Percentiles rank a stretch among this genome's conserved stretches.
These are phyloP conservation scores for Iselma pallidipennis DNA, from an alignment of 2,888 invertebrate genomes.

Conservation along the genomic window DNA sequence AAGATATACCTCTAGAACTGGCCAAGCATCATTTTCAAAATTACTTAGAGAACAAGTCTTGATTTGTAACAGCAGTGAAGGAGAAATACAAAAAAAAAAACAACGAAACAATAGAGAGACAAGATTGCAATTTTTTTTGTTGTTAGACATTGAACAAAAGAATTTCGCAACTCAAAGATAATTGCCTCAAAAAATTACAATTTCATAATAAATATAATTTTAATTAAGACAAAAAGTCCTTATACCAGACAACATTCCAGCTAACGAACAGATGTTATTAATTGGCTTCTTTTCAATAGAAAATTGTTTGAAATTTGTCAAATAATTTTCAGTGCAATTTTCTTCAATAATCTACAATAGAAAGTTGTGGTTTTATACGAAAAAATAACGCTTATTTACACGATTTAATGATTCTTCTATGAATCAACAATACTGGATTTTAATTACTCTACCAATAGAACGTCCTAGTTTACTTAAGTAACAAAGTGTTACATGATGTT, in stretches of 20 bases:
- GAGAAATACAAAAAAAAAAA: no score
- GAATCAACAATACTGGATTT: not conserved
- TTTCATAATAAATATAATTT: no score
- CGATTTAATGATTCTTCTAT: no score
- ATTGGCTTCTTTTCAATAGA: no score
- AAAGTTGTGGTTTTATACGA: not conserved
- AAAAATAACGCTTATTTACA: not conserved
- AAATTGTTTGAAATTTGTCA: no score
- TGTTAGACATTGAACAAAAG: not conserved
- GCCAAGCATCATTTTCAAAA: not conserved
- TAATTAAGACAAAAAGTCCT: no score
- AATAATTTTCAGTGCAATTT: no score
- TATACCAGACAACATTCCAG: no score
- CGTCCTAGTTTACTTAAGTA: not conserved
- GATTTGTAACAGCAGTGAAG: not conserved
- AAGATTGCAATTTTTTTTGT: no score
- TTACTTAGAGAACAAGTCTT: not conserved
- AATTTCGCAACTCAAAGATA: not conserved
- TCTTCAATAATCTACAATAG: no score
- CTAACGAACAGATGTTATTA: no score
- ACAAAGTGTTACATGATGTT: no score
- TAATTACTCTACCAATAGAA: not conserved
- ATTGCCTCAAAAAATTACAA: not conserved
- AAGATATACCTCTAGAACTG: not conserved
- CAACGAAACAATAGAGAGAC: not conserved